phyloP scores from a whole-genome alignment of 2,888 invertebrate genomes.

The Eupeodes luniger region DNA sequence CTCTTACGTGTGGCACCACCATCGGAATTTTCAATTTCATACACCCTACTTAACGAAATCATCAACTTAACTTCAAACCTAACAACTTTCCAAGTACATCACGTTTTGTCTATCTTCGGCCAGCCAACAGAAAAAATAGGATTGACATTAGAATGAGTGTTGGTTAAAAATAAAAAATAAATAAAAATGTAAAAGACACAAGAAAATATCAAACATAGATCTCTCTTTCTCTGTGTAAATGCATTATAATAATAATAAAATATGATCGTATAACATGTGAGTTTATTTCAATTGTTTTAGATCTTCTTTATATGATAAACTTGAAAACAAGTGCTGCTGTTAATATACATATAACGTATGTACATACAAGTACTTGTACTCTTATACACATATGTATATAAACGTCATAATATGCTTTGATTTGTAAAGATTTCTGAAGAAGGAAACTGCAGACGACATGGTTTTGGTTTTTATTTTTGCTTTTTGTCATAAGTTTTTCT shows the following conservation, averaged over 20 bases:
- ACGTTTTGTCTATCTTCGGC: constrained; percentile 27
- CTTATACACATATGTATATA: not conserved
- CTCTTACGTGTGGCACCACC: no score
- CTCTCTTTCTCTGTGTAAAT: constrained; percentile 12
- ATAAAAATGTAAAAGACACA: not conserved
- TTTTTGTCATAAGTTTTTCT: constrained; percentile 29
- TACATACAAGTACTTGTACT: not conserved
- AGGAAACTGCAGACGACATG: constrained; percentile 38
- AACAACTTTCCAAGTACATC: constrained; percentile 35
- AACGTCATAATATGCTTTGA: constrained; percentile 25
- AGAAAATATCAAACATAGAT: constrained; percentile 5
- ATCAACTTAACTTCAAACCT: constrained; percentile 1
- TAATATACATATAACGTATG: no score
- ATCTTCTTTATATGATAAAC: not conserved
- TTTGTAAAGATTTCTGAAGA: constrained; percentile 10
- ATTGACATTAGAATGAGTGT: constrained; percentile 22
- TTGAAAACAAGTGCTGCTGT: constrained; percentile 14
- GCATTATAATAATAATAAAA: constrained; percentile 2
- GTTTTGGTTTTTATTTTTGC: constrained; percentile 22
- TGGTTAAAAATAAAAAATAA: not conserved
- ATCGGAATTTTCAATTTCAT: no score
- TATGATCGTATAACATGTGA: constrained; percentile 24
- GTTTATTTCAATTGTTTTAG: constrained; percentile 18
- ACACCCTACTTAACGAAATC: not conserved
- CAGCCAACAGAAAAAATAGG: constrained; percentile 4